Evolutionary conservation across 1,140 invertebrate genomes (phyloP).

Genomic region (Trinorchestia longiramus): DNA sequence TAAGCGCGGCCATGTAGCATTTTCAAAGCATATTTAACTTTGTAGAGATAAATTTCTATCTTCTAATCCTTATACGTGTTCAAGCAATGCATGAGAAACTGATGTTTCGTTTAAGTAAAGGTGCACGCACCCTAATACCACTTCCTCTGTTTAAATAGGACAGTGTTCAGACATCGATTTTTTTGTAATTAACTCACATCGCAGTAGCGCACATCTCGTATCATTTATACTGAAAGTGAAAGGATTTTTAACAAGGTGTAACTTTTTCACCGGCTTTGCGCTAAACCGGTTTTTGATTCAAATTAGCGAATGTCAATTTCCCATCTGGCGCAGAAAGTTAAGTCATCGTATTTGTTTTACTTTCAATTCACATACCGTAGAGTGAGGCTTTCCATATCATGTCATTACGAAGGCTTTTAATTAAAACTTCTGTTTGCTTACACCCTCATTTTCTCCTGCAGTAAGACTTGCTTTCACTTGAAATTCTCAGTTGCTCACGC

Average conservation of each 20-base stretch:
- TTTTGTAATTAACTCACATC: neutral
- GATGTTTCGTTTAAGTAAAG: neutral
- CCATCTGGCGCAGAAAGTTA: neutral
- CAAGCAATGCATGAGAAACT: neutral
- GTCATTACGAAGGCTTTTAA: neutral
- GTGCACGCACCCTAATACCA: neutral
- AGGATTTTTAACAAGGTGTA: neutral
- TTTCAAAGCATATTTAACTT: neutral
- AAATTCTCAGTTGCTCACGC: neutral
- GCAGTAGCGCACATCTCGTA: neutral
- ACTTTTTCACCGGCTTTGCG: neutral
- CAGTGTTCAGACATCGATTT: neutral
- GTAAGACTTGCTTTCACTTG: neutral
- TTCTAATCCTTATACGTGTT: neutral
- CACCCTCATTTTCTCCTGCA: neutral
- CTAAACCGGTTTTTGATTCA: neutral
- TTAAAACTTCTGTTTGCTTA: neutral
- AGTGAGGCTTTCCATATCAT: neutral
- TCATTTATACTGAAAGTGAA: neutral
- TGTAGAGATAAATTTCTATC: neutral
- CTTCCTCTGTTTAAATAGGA: neutral
- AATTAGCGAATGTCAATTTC: neutral
- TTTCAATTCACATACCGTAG: neutral
- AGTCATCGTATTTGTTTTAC: neutral
- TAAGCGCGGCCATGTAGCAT: neutral